Evolutionary conservation across 2,888 invertebrate species (phyloP), one percentile per base, ranked within the genome.

Genomic region (Chaitophorus viminalis): DNA sequence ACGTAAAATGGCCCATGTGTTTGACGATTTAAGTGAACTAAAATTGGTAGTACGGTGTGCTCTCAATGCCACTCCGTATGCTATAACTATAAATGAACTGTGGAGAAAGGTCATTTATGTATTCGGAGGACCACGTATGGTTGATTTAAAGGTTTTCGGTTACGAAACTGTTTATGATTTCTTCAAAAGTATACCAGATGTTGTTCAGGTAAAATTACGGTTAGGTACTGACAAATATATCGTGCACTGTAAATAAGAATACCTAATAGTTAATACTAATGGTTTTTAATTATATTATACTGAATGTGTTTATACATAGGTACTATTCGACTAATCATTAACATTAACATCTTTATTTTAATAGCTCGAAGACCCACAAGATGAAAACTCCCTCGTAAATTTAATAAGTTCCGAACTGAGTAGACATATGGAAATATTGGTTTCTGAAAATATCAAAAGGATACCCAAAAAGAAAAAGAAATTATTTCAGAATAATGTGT

Each of bases 391-490:
- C 3, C 60, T 86, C 21, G 60, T 86, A 3, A 70, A 79, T 78
- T 68, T 86, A 78, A 29, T 86, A 25, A 86, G 86, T 54, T 86
- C 86, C 21, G 25, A 68, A 72, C 36, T 72, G n/a, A 86, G 86
- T 25, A 78, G 72, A 5, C 72, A 86, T 8, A 60, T 86, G 36
- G 86, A 86, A 39, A 1, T 29, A 36, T 36, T 86, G 36, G 86
- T 86, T 6, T 36, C 60, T 11, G 54, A 36, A 21, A 86, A 86
- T 36, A 78, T 86, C 29, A 52, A 36, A 72, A 86, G 54, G 9
- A 78, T 79, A 31, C 52, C 46, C 21, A 25, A 17, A 54, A 8
- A 11, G 5, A 78, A 79, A 60, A 31, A 33, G 21, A 77, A 72
- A 36, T 14, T 72, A 5, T n/a, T 29, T 36, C n/a, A 36, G 3